Evolutionary conservation across 2,797 vertebrate species (phyloP), one percentile per base, ranked within the genome.

Genomic region (Anabacerthia variegaticeps): DNA sequence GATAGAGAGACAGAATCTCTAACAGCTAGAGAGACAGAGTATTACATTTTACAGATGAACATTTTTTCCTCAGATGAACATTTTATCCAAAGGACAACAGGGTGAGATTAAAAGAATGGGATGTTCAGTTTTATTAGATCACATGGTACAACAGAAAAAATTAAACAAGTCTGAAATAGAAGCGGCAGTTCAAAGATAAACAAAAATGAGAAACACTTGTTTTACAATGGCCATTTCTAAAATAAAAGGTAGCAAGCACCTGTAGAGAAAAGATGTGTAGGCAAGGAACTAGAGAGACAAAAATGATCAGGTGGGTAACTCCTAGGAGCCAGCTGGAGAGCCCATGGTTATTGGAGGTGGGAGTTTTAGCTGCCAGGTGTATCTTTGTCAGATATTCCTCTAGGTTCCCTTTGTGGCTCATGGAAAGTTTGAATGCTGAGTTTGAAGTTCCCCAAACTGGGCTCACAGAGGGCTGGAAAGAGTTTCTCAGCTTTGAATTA

Each of bases 381-480:
- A 9, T 32, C 28, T 87, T 79, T 55, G 30, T 39, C 26, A 12
- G 74, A 5, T 36, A 12, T n/a, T 91, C 39, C 72, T 78, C 30
- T 32, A 80, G 13, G 9, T 55, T 90, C 24, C 21, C 5, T 46
- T 63, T 90, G 39, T n/a, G 76, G 18, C 8, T 63, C 13, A 3
- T 56, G 23, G 23, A 23, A 91, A 24, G 30, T 71, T 41, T 63
- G 24, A 80, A 83, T 55, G 13, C 10, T 54, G 36, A 81, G 44
- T 34, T 54, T 65, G 22, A 84, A 48, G 9, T 28, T 80, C 15
- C 22, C 22, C 55, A 48, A 37, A 30, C 9, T 39, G 16, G 22
- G n/a, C 22, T 69, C 0, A 0, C 22, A 36, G 32, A 11, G 27
- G 18, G 9, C 28, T 80, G 12, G 15, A 58, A 74, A 24, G 6